These are phyloP conservation scores for Neomonachus schauinslandi DNA, from an alignment of 2,113 vertebrate species.

Conservation along the genomic window DNA sequence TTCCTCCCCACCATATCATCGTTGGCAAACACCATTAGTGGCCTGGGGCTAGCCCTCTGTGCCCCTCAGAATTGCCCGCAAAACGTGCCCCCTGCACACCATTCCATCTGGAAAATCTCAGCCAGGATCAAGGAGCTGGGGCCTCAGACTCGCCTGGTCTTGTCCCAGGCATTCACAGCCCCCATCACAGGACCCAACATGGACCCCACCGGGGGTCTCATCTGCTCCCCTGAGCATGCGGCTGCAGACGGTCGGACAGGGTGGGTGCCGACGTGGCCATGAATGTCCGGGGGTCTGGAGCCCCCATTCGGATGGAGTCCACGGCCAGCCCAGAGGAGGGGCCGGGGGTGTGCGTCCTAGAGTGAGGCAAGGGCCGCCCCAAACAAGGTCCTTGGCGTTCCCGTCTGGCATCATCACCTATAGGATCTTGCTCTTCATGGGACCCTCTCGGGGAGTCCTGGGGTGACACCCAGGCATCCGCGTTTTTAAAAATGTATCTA, in stretches of 20 bases:
- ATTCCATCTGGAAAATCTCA: background rate
- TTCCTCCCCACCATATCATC: fast-evolving
- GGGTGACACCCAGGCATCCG: too few relatives aligned
- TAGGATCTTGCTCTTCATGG: background rate
- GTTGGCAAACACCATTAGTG: fast-evolving
- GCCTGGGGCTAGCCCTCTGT: fast-evolving
- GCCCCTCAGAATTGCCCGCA: background rate
- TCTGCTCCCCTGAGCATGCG: fast-evolving
- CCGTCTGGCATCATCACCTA: fast-evolving
- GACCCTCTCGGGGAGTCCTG: background rate
- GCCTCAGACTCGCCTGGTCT: too few relatives aligned
- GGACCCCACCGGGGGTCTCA: background rate
- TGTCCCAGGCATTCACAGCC: background rate
- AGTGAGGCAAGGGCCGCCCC: too few relatives aligned
- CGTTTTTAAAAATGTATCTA: background rate
- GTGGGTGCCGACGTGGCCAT: fast-evolving
- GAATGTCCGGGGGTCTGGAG: background rate
- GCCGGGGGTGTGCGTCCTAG: too few relatives aligned
- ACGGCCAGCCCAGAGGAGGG: background rate
- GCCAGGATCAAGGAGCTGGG: background rate
- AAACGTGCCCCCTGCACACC: fast-evolving
- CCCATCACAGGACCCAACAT: background rate
- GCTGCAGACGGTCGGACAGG: background rate
- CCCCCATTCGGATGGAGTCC: background rate
- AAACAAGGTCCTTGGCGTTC: background rate